Conservation (phyloP, 1,140 invertebrate genomes). For the Euschistus heros region DNA sequence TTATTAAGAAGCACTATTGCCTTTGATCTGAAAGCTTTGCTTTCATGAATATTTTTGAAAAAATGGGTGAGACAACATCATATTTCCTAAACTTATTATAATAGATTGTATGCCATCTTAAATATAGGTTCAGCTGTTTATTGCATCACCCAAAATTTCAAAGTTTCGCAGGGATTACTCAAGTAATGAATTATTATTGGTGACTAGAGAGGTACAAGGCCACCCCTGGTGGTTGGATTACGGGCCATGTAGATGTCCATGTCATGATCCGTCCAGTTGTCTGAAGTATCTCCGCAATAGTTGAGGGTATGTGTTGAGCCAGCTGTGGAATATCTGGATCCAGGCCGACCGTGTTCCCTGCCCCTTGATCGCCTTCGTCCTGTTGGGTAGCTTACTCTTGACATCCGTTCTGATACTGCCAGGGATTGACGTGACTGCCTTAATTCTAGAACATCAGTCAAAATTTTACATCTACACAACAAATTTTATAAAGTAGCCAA, state of each 20-base stretch:
- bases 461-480: background rate
- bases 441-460: constrained; percentile 47
- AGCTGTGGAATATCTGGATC: constrained; percentile 49
- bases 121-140: background rate
- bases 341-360: constrained; percentile 25
- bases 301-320: constrained; percentile 69
- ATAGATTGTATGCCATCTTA: too few species aligned
- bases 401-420: constrained; percentile 66
- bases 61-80: too few species aligned
- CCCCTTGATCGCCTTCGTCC: constrained; percentile 44
- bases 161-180: background rate
- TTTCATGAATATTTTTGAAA: too few species aligned
- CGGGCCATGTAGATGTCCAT: constrained; percentile 91
- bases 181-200: background rate
- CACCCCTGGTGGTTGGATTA: constrained; percentile 74
- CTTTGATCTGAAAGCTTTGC: too few species aligned
- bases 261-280: constrained; percentile 91
- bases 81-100: too few species aligned
- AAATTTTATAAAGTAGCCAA: background rate
- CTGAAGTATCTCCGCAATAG: constrained; percentile 68
- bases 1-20: too few species aligned
- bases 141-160: constrained; percentile 5
- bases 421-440: constrained; percentile 70
- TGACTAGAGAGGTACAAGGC: constrained; percentile 51
- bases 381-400: constrained; percentile 49